Evolutionary conservation across 30 jellyfish, hydroid and myxozoan genomes (phyloP), one percentile per base, ranked within the genome.

Genomic region (Hydractinia echinata): DNA sequence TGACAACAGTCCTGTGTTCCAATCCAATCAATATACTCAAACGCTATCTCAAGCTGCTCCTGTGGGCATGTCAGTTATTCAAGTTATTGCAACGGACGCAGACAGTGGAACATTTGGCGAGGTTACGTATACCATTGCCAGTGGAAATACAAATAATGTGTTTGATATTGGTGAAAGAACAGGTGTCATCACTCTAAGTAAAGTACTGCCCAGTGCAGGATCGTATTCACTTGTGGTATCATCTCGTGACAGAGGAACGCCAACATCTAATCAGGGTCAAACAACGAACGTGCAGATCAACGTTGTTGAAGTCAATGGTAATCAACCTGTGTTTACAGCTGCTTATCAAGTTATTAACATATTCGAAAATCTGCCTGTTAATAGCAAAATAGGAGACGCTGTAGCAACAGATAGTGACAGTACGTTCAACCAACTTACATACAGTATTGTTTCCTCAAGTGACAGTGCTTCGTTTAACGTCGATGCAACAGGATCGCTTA

Each of bases 1-100:
- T 79, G 97, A 91, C 76, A 91, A 91, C 50, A 64, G 82, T 10
- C 97, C 97, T 55, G 9, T 67, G 18, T 92, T 92, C 83, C 16
- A 82, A 48, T 54, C 72, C 8, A 30, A n/a, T 61, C 16, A 20
- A 39, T 82, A 82, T 54, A 18, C 16, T 5, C 49, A n/a, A 51
- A 53, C 18, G 11, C 53, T 82, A 13, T 53, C 79, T 6, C 88
- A 82, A 1, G 9, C 39, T 20, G 66, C 86, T 19, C 87, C 89
- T 14, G 11, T 30, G 53, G 87, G 87, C 21, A 80, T 71, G 14
- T 55, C 84, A 11, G 16, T 85, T 15, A 6, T 67, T 48, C 50
- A 14, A 7, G 86, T 79, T 14, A n/a, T 52, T n/a, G 95, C 95
- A 16, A 14, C 70, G 7, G 95, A 85, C 39, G 51, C 15, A 15